Evolutionary conservation across 2,888 invertebrate genomes (phyloP).

Genomic region (Drosophila trichaetosa): DNA sequence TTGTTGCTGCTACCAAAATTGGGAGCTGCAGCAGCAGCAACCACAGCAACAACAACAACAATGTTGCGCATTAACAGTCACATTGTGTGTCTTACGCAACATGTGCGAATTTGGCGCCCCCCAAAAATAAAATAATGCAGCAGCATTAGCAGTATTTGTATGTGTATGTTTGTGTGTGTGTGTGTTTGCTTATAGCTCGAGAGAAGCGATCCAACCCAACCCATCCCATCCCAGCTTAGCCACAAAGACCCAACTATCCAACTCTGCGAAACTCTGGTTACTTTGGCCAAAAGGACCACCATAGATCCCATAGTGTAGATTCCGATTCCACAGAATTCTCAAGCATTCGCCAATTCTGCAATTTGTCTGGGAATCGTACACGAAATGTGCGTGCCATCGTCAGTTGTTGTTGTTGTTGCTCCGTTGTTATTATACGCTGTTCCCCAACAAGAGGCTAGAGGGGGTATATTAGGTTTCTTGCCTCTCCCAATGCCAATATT

Average conservation of each 20-base stretch:
- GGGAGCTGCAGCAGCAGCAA: conserved; percentile 21
- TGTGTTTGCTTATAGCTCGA: not conserved
- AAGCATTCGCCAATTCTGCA: conserved; percentile 78
- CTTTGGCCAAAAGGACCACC: conserved; percentile 59
- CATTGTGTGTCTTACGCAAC: conserved; percentile 53
- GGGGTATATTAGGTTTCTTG: not conserved
- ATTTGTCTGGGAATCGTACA: conserved; percentile 78
- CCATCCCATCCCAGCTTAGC: conserved; percentile 3
- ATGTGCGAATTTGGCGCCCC: conserved; percentile 52
- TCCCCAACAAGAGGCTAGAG: not conserved
- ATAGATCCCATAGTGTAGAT: conserved; percentile 65
- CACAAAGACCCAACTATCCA: conserved; percentile 3
- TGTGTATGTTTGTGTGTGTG: not conserved
- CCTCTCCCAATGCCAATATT: not conserved
- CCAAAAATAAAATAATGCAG: conserved; percentile 5
- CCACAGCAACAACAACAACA: conserved; percentile 28
- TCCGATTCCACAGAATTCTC: conserved; percentile 72
- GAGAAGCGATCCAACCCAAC: not conserved
- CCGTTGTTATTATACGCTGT: conserved; percentile 33
- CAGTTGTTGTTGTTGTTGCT: conserved; percentile 24
- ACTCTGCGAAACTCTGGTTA: conserved; percentile 10
- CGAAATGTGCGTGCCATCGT: conserved; percentile 78
- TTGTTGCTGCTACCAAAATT: conserved; percentile 52
- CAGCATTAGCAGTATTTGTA: not conserved
- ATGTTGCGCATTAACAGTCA: conserved; percentile 24